These are phyloP conservation scores for Chrysocyon brachyurus DNA, from an alignment of 2,797 vertebrate genomes.

Conservation along the genomic window DNA sequence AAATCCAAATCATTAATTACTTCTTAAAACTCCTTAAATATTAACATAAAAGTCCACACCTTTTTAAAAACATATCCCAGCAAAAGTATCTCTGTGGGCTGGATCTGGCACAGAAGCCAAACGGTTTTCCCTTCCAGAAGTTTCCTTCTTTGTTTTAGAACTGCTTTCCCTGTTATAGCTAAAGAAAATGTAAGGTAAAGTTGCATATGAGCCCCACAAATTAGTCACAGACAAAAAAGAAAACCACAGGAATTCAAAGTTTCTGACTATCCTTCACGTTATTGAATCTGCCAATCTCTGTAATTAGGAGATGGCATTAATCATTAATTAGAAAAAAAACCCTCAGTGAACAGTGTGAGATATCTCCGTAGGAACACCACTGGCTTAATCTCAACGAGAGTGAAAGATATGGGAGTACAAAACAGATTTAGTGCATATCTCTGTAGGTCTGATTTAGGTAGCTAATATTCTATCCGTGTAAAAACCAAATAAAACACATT, in stretches of 20 bases:
- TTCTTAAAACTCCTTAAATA: constrained; percentile 23
- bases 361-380: constrained; percentile 62
- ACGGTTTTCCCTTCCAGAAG: background rate
- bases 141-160: background rate
- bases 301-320: constrained; percentile 74
- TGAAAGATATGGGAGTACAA: background rate
- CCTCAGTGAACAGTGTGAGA: constrained; percentile 58
- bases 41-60: background rate
- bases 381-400: background rate
- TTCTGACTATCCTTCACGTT: constrained; percentile 18
- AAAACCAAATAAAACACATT: constrained; percentile 62
- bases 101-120: background rate
- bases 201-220: background rate
- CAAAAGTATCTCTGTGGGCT: background rate
- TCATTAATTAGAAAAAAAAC: constrained; percentile 75
- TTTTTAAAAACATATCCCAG: background rate
- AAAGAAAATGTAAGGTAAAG: background rate
- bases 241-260: constrained; percentile 63
- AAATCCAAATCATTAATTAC: background rate
- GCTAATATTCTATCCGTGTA: background rate
- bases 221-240: constrained; percentile 45
- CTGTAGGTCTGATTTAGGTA: constrained; percentile 19
- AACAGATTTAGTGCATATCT: background rate
- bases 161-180: background rate
- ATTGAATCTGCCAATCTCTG: constrained; percentile 55